Base-by-base conservation (phyloP, 2,888 invertebrate genomes). In the Spatulosminthurus flaviceps region DNA sequence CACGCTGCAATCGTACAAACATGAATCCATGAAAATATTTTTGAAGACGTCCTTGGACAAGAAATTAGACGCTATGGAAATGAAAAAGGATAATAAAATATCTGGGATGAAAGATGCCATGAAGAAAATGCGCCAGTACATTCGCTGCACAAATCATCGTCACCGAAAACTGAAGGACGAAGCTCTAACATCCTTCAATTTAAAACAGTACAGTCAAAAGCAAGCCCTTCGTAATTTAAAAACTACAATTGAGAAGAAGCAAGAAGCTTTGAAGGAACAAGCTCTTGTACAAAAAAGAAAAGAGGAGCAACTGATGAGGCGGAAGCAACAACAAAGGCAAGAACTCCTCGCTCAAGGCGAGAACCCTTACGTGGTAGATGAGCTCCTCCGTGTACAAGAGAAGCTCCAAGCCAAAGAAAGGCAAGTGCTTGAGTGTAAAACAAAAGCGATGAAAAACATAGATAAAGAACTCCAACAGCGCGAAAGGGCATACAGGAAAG, bases 301-400 rank as follows among this genome's bases (percentile, higher is more conserved):
- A 67, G 61, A 69, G 0, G 67, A 80, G 29, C 72, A 77, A 5
- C 67, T 64, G 29, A 78, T 72, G 0, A 41, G 43, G 9, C 71
- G 77, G 29, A 77, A 79, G 22, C 79, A 82, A 34, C 71, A 70
- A 24, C 73, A 78, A 9, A 77, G 79, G 19, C 28, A 74, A 4
- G 71, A 81, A 73, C 64, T 83, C 19, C 21, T 77, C 16, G 60
- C 64, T 0, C 43, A 80, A 43, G 83, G 83, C 13, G 79, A 79
- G 21, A 83, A 83, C 78, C 83, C 83, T 11, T 82, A 82, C 60
- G 41, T 82, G 4, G 79, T 81, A 0, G 82, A 82, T 24, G 79
- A 82, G 61, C 71, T 83, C 11, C 34, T 81, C 9, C 75, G 79
- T 41, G 28, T 79, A 7, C 81, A 82, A 41, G 51, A 81, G 13